Evolutionary conservation across 2,888 invertebrate genomes (phyloP), one percentile per base, ranked within the genome.

Genomic region (Bedellia somnulentella): DNA sequence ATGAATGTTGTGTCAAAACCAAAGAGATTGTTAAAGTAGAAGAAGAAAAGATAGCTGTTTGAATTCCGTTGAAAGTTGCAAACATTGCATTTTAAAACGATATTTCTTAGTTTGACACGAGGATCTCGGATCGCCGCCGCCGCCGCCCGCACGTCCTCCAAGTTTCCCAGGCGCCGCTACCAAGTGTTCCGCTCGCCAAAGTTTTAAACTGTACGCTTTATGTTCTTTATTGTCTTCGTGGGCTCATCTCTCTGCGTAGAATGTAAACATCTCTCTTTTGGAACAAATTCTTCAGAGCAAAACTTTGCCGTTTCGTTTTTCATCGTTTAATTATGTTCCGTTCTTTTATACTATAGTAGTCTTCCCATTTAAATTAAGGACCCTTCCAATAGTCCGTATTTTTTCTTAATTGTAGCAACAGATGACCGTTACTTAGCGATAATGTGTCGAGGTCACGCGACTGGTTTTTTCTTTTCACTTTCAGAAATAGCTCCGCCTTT

Each of bases 21-120:
- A n/a, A n/a, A n/a, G n/a, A 40, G 39, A 32, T 35, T 35, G 39
- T 22, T 36, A 21, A 8, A 6, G 12, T 5, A 10, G 2, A 8
- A n/a, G n/a, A n/a, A n/a, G n/a, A n/a, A n/a, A n/a, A n/a, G n/a
- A n/a, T 21, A 21, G 22, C 29, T 29, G 21, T 29, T 29, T 22
- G 22, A 29, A 45, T 41, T 37, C 46, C 43, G 44, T 47, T 46
- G 41, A 46, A 50, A 49, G 47, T 50, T 44, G 36, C 37, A 35
- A n/a, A 41, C 44, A 42, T 39, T 24, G 47, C 45, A 43, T 48
- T 49, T 40, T 35, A 40, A 40, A 46, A 55, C 57, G 54, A 71
- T 71, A 67, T 68, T 64, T 71, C 66, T 66, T 57, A 54, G 52
- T 66, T 66, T 66, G 67, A 64, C 61, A 60, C 56, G 47, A 47